phyloP scores from a whole-genome alignment of 2,888 invertebrate species.

The Allygus modestus region DNA sequence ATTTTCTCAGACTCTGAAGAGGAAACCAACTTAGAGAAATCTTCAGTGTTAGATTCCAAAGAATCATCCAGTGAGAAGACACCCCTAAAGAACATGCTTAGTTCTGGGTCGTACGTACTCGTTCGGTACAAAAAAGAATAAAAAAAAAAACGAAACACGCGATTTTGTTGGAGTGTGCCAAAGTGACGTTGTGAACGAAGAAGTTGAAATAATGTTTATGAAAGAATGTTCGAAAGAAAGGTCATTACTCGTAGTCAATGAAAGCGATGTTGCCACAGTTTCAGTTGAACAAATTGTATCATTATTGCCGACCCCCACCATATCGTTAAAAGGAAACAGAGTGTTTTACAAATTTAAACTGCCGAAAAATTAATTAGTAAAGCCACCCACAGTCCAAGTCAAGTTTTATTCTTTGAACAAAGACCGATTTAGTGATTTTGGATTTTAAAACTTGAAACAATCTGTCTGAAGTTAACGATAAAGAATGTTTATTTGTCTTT shows the following conservation, averaged over 20 bases:
- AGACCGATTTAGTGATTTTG: no score
- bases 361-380: no score
- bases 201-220: neutral
- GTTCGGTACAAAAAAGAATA: neutral
- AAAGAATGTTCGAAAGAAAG: neutral
- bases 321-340: neutral
- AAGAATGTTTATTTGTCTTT: no score
- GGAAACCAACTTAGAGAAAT: neutral
- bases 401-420: no score
- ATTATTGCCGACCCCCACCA: neutral
- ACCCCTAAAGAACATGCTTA: neutral
- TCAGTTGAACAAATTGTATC: neutral
- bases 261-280: neutral
- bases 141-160: neutral
- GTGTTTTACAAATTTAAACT: neutral
- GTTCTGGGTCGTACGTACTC: neutral
- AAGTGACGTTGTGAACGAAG: neutral
- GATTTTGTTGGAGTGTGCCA: neutral
- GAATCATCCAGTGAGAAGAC: neutral
- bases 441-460: no score
- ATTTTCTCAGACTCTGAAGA: neutral
- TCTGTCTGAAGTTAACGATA: no score
- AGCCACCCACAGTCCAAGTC: no score
- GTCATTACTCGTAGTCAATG: neutral
- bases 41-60: neutral